These are phyloP conservation scores for Drosophila nr. fundita DNA, from an alignment of 2,888 invertebrate species.

Conservation along the genomic window DNA sequence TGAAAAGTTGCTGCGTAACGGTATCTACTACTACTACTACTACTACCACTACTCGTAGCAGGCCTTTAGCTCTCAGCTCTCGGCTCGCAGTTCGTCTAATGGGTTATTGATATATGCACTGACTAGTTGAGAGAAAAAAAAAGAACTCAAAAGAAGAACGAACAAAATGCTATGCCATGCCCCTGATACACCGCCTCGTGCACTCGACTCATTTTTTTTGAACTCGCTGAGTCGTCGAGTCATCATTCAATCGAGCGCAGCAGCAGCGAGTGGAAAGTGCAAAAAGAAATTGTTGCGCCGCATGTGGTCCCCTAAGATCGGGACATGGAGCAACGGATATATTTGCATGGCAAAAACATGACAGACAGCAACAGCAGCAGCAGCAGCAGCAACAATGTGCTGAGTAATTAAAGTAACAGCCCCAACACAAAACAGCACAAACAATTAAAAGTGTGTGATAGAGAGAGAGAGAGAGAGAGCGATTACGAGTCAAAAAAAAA, in stretches of 20 bases:
- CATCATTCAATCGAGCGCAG: conserved; percentile 56
- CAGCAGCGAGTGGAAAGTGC: conserved; percentile 63
- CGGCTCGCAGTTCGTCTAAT: conserved; percentile 49
- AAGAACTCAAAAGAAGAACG: conserved; percentile 5
- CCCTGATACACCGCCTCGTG: conserved; percentile 22
- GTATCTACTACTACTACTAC: conserved; percentile 59
- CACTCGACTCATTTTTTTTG: not conserved
- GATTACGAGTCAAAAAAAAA: conserved; percentile 3
- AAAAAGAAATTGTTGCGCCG: conserved; percentile 61
- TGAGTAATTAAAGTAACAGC: conserved; percentile 72
- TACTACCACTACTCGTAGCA: conserved; percentile 48
- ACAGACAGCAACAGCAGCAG: conserved; percentile 2
- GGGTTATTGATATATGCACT: conserved; percentile 70
- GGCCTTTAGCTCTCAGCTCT: conserved; percentile 9
- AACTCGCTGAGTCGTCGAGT: conserved; percentile 39
- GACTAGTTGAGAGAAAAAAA: conserved; percentile 25
- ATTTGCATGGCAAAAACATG: conserved; percentile 42
- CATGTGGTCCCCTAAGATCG: conserved; percentile 45
- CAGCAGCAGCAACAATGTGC: conserved; percentile 50
- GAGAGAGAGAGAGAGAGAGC: not conserved
- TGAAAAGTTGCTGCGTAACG: conserved; percentile 77
- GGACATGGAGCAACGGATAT: conserved; percentile 19
- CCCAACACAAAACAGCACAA: conserved; percentile 29
- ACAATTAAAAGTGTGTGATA: conserved; percentile 53
- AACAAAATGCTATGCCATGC: conserved; percentile 39